Evolutionary conservation across 2,113 vertebrate species (phyloP), one percentile per base, ranked within the genome.

Genomic region (Cariama cristata): DNA sequence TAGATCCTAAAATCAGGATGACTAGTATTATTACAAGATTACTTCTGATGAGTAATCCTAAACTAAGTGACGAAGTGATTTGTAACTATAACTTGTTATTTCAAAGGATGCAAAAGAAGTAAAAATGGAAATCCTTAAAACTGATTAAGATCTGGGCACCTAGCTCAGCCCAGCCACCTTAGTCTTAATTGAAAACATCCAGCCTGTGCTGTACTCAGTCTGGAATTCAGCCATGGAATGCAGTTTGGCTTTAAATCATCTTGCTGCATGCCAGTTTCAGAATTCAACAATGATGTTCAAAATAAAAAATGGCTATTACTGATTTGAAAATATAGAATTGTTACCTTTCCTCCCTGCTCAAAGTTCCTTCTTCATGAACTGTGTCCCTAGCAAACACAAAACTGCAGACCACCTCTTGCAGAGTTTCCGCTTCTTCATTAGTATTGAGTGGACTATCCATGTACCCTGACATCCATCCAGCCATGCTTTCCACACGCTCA

Each of bases 351-450:
- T 74, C 45, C 85, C 64, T 33, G 11, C 76, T 67, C 38, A 80
- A 59, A 33, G n/a, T 80, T 67, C 69, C 63, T 81, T 75, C 45
- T 86, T 80, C 47, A n/a, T n/a, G 68, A 88, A 49, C 59, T 55
- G 38, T 55, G 20, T 27, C 52, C 40, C 62, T 45, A 62, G 44
- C 22, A 91, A 87, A 74, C 49, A 64, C n/a, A 90, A 44, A 77
- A 79, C 58, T 55, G 53, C 24, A 74, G 45, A 88, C 1, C 22
- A 52, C 74, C 44, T 67, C 80, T 94, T 73, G 49, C 72, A 90
- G 79, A 68, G 53, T 83, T 88, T 88, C 77, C n/a, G 8, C 87
- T 85, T 79, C 73, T 97, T 91, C 72, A n/a, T 95, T 52, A 63
- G 18, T 71, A 67, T 83, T 27, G 49, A 97, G 59, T 21, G 45